Conservation (phyloP, 2,797 vertebrate species). For the Sparidentex hasta region DNA sequence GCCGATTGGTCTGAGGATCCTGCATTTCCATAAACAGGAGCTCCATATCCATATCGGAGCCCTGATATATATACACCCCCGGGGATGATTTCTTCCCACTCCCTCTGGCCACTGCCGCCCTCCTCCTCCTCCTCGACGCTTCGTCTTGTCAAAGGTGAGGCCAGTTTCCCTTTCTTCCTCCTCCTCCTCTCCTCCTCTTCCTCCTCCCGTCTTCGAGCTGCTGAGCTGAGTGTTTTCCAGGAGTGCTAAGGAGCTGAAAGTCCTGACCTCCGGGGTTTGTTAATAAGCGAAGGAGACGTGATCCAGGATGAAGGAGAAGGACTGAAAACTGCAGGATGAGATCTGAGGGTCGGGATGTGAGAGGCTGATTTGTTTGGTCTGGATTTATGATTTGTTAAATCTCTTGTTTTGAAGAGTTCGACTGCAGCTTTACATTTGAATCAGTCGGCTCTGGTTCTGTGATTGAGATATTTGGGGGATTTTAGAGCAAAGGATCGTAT, state of each 20-base stretch:
- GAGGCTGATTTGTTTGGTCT: background rate
- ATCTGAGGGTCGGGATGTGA: background rate
- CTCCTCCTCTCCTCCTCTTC: slow-evolving; percentile 29
- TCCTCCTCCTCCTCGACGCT: slow-evolving; percentile 65
- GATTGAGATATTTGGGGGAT: background rate
- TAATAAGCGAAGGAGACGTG: slow-evolving; percentile 41
- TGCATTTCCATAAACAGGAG: slow-evolving; percentile 85
- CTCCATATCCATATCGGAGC: slow-evolving; percentile 64
- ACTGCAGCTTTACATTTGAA: background rate
- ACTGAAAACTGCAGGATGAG: background rate
- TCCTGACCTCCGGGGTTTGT: slow-evolving; percentile 47
- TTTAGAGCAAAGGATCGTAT: background rate
- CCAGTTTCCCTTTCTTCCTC: slow-evolving; percentile 18
- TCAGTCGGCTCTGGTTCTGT: background rate
- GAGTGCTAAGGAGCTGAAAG: slow-evolving; percentile 37
- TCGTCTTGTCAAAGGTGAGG: slow-evolving; percentile 72
- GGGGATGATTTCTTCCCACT: slow-evolving; percentile 50
- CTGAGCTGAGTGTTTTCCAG: slow-evolving; percentile 9
- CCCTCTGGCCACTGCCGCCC: slow-evolving; percentile 57
- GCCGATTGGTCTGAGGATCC: slow-evolving; percentile 81
- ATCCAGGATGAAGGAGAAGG: slow-evolving; percentile 22
- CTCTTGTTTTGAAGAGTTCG: background rate
- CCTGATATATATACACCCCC: slow-evolving; percentile 72
- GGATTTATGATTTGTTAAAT: background rate
- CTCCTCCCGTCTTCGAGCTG: slow-evolving; percentile 1